phyloP scores from a whole-genome alignment of 2,113 vertebrate genomes.

The Bothrops jararaca region DNA sequence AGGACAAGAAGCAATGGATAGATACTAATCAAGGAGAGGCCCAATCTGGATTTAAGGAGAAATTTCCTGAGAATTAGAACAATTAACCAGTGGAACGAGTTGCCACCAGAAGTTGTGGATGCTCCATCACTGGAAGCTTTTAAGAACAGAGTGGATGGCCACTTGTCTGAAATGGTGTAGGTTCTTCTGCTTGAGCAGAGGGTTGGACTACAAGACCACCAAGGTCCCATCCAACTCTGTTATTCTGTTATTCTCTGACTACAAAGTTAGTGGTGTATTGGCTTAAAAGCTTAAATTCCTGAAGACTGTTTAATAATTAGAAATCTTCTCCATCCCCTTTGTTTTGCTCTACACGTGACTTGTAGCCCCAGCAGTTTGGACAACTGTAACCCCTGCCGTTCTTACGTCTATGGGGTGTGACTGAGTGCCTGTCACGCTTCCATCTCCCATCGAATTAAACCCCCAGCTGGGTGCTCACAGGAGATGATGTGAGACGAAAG shows the following conservation, averaged over 20 bases:
- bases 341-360: background rate
- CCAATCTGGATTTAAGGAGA: background rate
- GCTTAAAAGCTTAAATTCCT: background rate
- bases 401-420: background rate
- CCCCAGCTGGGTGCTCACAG: background rate
- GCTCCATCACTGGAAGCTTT: background rate
- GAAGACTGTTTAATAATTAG: background rate
- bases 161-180: background rate
- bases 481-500: background rate
- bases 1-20: background rate
- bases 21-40: background rate
- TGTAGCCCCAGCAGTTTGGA: background rate
- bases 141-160: background rate
- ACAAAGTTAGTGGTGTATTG: background rate
- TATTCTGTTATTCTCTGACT: background rate
- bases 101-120: background rate
- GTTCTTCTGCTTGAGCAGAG: background rate
- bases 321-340: background rate
- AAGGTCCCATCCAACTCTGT: background rate
- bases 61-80: background rate
- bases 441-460: background rate
- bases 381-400: background rate
- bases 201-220: background rate
- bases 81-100: background rate
- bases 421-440: background rate